These are phyloP conservation scores for Drosophila kambysellisi DNA, from an alignment of 2,888 invertebrate species.

Conservation along the genomic window DNA sequence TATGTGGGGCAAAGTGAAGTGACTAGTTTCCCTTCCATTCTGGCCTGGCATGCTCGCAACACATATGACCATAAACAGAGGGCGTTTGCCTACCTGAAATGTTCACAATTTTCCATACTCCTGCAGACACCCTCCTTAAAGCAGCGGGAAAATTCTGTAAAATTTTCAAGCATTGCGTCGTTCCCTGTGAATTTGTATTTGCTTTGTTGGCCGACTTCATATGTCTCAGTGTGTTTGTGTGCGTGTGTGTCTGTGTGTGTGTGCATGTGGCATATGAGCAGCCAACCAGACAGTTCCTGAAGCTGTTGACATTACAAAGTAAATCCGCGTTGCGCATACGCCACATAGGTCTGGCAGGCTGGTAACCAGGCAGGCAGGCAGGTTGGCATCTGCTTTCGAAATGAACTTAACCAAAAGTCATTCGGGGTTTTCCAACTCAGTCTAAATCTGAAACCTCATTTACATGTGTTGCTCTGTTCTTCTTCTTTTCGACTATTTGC, in stretches of 20 bases:
- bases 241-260: not conserved
- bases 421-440: conserved; percentile 38
- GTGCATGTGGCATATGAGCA: conserved; percentile 46
- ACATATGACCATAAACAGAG: conserved; percentile 51
- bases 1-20: conserved; percentile 56
- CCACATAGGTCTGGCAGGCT: conserved; percentile 47
- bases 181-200: conserved; percentile 55
- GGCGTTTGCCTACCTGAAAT: conserved; percentile 43
- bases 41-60: conserved; percentile 1
- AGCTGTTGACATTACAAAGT: conserved; percentile 67
- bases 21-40: conserved; percentile 51
- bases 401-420: conserved; percentile 51
- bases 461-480: conserved; percentile 32
- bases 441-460: conserved; percentile 49
- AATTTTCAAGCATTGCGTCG: conserved; percentile 33
- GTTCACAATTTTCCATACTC: conserved; percentile 16
- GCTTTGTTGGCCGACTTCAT: conserved; percentile 35
- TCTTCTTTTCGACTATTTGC: conserved; percentile 44
- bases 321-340: conserved; percentile 72
- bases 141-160: conserved; percentile 33
- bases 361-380: not conserved
- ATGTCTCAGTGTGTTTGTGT: not conserved
- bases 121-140: conserved; percentile 32
- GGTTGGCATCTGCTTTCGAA: conserved; percentile 23
- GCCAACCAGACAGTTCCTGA: conserved; percentile 32